These are phyloP conservation scores for Otus scops DNA, from an alignment of 2,797 vertebrate species.

Conservation along the genomic window DNA sequence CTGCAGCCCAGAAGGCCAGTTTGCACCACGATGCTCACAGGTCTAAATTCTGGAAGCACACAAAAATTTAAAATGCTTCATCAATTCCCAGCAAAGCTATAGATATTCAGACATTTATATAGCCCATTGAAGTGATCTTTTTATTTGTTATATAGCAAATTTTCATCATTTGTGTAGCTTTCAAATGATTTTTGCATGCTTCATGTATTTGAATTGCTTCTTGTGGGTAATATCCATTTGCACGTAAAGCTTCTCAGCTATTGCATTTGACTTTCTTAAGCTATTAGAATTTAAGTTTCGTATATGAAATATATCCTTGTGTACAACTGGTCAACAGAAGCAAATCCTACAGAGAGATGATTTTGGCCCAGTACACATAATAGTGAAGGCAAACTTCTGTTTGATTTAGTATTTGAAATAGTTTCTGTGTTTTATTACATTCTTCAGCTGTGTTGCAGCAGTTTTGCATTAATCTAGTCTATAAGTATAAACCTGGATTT, in stretches of 20 bases:
- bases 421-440: not conserved
- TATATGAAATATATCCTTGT: not conserved
- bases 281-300: not conserved
- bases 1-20: not conserved
- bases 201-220: not conserved
- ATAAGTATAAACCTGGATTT: not conserved
- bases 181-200: constrained; percentile 2
- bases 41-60: not conserved
- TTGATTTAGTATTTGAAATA: not conserved
- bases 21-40: not conserved
- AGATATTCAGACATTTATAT: not conserved
- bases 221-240: not conserved
- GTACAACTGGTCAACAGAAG: not conserved
- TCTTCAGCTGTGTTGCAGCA: not conserved
- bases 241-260: not conserved
- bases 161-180: not conserved
- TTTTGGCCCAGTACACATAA: not conserved
- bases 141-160: not conserved
- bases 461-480: not conserved
- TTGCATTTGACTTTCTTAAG: not conserved
- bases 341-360: not conserved
- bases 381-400: not conserved
- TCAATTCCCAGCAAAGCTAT: not conserved
- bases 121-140: not conserved
- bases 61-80: not conserved